These are phyloP conservation scores for Cheumatopsyche charites DNA, from an alignment of 1,140 invertebrate genomes.

Conservation along the genomic window DNA sequence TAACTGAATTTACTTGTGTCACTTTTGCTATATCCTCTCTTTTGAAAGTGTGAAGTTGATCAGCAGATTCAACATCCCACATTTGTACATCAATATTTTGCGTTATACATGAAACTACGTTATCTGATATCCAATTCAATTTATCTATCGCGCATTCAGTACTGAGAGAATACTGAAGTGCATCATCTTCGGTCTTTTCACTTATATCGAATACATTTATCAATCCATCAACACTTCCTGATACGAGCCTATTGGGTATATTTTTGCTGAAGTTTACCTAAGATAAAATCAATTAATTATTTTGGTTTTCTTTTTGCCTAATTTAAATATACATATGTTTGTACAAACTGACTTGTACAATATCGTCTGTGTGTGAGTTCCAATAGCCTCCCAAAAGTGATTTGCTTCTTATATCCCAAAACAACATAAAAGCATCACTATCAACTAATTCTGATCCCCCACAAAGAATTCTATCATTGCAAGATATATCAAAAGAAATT, in stretches of 20 bases:
- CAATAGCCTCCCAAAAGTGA: constrained; percentile 82
- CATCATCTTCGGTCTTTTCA: constrained; percentile 79
- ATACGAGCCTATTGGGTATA: constrained; percentile 72
- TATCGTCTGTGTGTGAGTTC: constrained; percentile 85
- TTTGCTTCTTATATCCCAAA: constrained; percentile 78
- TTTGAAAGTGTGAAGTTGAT: constrained; percentile 63
- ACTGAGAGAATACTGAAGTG: constrained; percentile 80
- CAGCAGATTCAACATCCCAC: constrained; percentile 70
- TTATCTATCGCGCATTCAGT: constrained; percentile 80
- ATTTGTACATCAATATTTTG: constrained; percentile 75
- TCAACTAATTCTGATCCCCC: constrained; percentile 76
- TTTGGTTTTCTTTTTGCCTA: no score
- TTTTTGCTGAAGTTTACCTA: constrained; percentile 77
- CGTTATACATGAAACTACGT: constrained; percentile 69
- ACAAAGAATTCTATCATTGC: constrained; percentile 73
- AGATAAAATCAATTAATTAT: constrained; percentile 36
- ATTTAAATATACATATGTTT: not conserved
- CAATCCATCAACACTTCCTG: constrained; percentile 83
- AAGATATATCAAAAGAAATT: constrained; percentile 77
- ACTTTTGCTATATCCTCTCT: constrained; percentile 62
- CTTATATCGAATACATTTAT: constrained; percentile 85
- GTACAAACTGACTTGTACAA: constrained; percentile 69
- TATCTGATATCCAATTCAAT: constrained; percentile 62
- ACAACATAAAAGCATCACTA: constrained; percentile 77
- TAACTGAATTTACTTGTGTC: not conserved